Evolutionary conservation across 2,888 invertebrate species (phyloP).

Genomic region (Pinctada fucata): DNA sequence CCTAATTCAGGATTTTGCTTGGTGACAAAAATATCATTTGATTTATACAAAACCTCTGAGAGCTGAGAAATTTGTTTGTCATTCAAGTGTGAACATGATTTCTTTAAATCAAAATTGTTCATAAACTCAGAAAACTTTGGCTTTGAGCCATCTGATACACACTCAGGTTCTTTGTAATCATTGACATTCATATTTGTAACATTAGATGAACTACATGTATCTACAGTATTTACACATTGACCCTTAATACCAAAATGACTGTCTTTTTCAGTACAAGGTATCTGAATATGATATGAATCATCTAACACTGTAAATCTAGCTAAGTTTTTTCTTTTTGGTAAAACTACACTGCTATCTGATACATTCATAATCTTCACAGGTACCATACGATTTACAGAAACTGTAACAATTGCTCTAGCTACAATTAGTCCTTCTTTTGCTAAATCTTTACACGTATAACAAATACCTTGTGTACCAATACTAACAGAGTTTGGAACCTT

Average conservation of each 20-base stretch:
- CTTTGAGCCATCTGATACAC: too few species aligned
- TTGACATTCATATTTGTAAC: too few species aligned
- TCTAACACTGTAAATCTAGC: neutral
- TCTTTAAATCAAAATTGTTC: constrained; percentile 1
- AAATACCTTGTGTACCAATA: constrained; percentile 27
- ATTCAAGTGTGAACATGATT: constrained; percentile 19
- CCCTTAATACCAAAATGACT: too few species aligned
- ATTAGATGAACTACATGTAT: too few species aligned
- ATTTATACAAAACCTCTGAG: neutral
- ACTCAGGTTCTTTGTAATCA: too few species aligned
- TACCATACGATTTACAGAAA: too few species aligned
- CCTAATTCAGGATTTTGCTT: constrained; percentile 20
- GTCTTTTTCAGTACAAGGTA: too few species aligned
- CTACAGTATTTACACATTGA: too few species aligned
- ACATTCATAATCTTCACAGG: too few species aligned
- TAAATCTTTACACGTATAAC: constrained; percentile 16
- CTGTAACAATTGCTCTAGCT: constrained; percentile 16
- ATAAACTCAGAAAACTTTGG: too few species aligned
- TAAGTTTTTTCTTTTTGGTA: neutral
- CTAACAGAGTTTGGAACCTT: constrained; percentile 11
- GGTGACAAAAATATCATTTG: constrained; percentile 30
- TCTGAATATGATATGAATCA: constrained; percentile 1
- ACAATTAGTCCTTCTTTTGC: constrained; percentile 6
- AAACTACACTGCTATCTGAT: neutral
- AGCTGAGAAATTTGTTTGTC: neutral